Evolutionary conservation across 2,888 invertebrate genomes (phyloP), one percentile per base, ranked within the genome.

Genomic region (Sphaerophoria taeniata): DNA sequence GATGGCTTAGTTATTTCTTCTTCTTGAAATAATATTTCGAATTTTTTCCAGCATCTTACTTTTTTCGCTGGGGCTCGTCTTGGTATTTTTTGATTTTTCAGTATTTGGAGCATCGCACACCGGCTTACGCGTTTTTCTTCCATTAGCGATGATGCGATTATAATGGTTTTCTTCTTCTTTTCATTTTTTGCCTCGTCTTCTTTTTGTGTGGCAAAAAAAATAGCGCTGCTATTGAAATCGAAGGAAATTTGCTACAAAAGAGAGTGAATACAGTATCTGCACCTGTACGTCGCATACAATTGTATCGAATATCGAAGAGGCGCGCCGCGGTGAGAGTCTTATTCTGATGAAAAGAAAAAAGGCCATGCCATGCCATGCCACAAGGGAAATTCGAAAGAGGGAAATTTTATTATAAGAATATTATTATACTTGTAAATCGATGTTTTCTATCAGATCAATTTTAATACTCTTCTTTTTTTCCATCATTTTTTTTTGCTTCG

Each of bases 71-170:
- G 12, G 5, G 43, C 45, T 33, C 14, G 9, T 63, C 45, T 65
- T 65, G 65, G 49, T 36, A 65, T 49, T 65, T 24, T 24, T 49
- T 65, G 31, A 61, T 63, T 63, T 63, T 63, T 47, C 14, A 14
- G 47, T 49, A 65, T 65, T 49, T 78, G 61, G 36, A 74, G 56
- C 34, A 45, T 12, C 51, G 45, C 63, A 56, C 65, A 53, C 49
- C 43, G 53, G 61, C 71, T 85, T 61, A 80, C 80, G 75, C 72
- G 69, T 70, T 79, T 70, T 79, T 6, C 72, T 60, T 69, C 81
- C 85, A 85, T 85, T 85, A 81, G 85, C 47, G 76, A 39, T 81
- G 81, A 85, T 85, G 77, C 81, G 85, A 85, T 85, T 85, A 85
- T 77, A 58, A 81, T 77, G 69, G 56, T 77, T 69, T 76, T 60